phyloP scores from a whole-genome alignment of 2,113 vertebrate species.

The Pomatorhinus ruficollis region DNA sequence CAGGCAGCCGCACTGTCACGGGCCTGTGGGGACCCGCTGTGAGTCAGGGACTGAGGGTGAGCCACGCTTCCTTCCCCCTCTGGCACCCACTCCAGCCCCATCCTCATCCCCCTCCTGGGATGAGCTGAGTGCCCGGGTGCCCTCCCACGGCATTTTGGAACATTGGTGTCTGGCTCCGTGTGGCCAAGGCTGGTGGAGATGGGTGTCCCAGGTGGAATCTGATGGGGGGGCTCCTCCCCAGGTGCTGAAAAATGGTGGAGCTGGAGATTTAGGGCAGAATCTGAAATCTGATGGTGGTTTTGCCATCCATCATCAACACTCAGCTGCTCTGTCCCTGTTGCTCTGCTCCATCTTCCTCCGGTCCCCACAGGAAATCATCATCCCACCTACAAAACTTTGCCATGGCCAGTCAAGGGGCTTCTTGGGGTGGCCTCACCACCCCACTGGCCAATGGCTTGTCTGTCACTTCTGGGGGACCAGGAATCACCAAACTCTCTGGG shows the following conservation, averaged over 20 bases:
- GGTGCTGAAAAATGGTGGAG: neutral
- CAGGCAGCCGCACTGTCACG: constrained; percentile 16
- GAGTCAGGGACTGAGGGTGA: neutral
- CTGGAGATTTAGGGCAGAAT: neutral
- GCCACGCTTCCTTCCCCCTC: neutral
- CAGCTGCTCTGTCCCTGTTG: neutral
- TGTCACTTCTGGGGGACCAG: neutral
- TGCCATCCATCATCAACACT: rapidly evolving
- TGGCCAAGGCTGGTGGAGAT: neutral
- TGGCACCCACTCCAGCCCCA: neutral
- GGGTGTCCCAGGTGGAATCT: neutral
- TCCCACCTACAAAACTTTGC: neutral
- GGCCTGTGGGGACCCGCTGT: neutral
- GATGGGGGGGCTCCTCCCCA: rapidly evolving
- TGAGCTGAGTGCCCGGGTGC: neutral
- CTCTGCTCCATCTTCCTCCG: neutral
- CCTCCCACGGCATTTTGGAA: rapidly evolving
- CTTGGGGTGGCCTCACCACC: rapidly evolving
- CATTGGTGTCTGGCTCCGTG: rapidly evolving
- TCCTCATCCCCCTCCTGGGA: rapidly evolving
- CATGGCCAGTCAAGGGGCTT: neutral
- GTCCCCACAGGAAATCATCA: neutral
- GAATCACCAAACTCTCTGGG: rapidly evolving
- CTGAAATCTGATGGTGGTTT: neutral
- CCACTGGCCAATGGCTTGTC: rapidly evolving